Base-by-base conservation (phyloP, 2,888 invertebrate species). In the Brachyopa scutellaris region DNA sequence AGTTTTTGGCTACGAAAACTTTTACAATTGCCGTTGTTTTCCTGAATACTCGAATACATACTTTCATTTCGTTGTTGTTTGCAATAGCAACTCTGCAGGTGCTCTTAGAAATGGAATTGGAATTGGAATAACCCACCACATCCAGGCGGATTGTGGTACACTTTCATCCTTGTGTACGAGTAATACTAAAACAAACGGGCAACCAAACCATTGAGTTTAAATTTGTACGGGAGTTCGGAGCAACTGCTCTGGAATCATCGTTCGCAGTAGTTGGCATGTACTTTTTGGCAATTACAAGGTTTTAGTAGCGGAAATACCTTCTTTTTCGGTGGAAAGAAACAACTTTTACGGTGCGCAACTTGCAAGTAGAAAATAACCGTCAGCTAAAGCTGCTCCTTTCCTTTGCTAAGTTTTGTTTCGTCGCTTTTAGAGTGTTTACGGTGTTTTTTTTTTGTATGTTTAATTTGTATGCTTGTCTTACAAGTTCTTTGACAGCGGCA, bases 11-110 rank as follows among this genome's bases (percentile, higher is more conserved):
- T 40, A 59, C 67, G 23, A 19, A 57, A 72, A 72, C 49, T 78
- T 78, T 72, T 78, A 64, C 66, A 72, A 78, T 78, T 78, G 36
- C 64, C 51, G 51, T 72, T 78, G 72, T 59, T 78, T 57, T 53
- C 42, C 61, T 69, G 61, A 53, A 61, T 70, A 70, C 45, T 53
- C n/a, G n/a, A n/a, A n/a, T n/a, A n/a, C n/a, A n/a, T n/a, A n/a
- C n/a, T n/a, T 62, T 51, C 38, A 47, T 36, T 66, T 57, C 51
- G 67, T 74, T 67, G 64, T 64, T 51, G 59, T n/a, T n/a, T n/a
- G n/a, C 45, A 36, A 55, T 64, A 7, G 33, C 57, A 40, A 66
- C 72, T 72, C 45, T 23, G 13, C 38, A 76, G 74, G 74, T 76
- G 69, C 74, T 49, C 49, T 51, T 17, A 13, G 1, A 26, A 40